Conservation (phyloP, 2,888 invertebrate species). For the Agriotes lineatus region DNA sequence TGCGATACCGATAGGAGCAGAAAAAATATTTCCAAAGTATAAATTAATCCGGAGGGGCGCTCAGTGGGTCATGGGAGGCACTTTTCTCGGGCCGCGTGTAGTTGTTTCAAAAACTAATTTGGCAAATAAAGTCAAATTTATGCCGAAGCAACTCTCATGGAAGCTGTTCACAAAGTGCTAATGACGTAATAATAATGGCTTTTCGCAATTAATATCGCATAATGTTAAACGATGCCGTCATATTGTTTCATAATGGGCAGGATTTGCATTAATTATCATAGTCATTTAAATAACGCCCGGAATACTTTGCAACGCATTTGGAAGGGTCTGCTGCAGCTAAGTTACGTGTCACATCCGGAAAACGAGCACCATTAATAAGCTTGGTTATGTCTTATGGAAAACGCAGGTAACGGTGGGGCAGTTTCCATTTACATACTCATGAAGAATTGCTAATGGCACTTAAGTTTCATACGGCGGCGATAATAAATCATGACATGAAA, state of each 20-base stretch:
- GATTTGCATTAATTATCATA: slow-evolving; percentile 63
- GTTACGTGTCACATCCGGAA: too few relatives aligned
- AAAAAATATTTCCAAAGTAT: slow-evolving; percentile 36
- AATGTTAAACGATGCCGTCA: slow-evolving; percentile 60
- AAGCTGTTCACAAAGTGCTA: slow-evolving; percentile 60
- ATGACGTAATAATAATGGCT: slow-evolving; percentile 67
- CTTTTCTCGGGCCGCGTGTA: too few relatives aligned
- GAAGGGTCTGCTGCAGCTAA: background rate
- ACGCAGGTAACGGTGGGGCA: too few relatives aligned
- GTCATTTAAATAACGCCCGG: slow-evolving; percentile 53
- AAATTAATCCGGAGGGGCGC: slow-evolving; percentile 30
- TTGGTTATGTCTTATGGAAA: too few relatives aligned
- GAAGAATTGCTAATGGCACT: too few relatives aligned
- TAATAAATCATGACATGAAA: too few relatives aligned
- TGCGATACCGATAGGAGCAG: slow-evolving; percentile 38
- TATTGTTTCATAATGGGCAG: slow-evolving; percentile 59
- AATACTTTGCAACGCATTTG: slow-evolving; percentile 22
- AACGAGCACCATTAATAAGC: too few relatives aligned
- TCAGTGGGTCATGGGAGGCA: background rate
- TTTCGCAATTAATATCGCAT: slow-evolving; percentile 67
- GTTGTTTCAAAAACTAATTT: slow-evolving; percentile 35
- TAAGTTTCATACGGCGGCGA: too few relatives aligned
- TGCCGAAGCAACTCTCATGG: slow-evolving; percentile 59
- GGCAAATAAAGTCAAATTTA: slow-evolving; percentile 59
- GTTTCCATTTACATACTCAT: too few relatives aligned